Conservation (phyloP, 2,888 invertebrate species). For the Epinotia ramella region DNA sequence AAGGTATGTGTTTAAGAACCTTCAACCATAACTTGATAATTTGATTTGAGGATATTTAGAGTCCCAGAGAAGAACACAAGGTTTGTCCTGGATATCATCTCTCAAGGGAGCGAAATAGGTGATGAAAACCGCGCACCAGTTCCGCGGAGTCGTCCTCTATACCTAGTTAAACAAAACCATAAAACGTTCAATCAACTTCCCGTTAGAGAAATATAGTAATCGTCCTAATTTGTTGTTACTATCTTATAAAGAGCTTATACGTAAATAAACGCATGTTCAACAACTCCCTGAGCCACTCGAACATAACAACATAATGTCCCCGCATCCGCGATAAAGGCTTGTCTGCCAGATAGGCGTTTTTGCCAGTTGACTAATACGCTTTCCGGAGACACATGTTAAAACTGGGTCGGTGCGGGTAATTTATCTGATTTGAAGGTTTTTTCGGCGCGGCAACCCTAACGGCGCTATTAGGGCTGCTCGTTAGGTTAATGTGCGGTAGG, state of each 20-base stretch:
- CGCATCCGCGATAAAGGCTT: constrained; percentile 40
- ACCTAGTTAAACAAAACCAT: neutral
- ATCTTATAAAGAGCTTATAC: neutral
- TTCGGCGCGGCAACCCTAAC: constrained; percentile 69
- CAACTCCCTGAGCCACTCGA: constrained; percentile 24
- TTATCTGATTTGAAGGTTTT: constrained; percentile 79
- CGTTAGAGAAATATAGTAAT: neutral
- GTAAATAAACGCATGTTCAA: constrained; percentile 9
- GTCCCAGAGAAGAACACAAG: too few species aligned
- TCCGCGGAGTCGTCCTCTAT: too few species aligned
- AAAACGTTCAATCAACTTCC: neutral
- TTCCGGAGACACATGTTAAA: constrained; percentile 66
- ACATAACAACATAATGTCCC: constrained; percentile 28
- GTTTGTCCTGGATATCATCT: too few species aligned
- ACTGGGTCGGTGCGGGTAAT: constrained; percentile 71
- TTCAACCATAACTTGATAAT: too few species aligned
- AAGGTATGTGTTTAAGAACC: too few species aligned
- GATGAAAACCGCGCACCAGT: too few species aligned
- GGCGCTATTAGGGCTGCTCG: constrained; percentile 81
- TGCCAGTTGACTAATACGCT: constrained; percentile 72
- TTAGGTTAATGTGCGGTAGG: constrained; percentile 81
- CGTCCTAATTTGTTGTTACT: neutral
- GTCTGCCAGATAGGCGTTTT: constrained; percentile 67
- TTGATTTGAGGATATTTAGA: too few species aligned
- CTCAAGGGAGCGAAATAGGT: too few species aligned